Base-by-base conservation (phyloP, 2,888 invertebrate genomes). In the Caenorhabditis sp. region DNA sequence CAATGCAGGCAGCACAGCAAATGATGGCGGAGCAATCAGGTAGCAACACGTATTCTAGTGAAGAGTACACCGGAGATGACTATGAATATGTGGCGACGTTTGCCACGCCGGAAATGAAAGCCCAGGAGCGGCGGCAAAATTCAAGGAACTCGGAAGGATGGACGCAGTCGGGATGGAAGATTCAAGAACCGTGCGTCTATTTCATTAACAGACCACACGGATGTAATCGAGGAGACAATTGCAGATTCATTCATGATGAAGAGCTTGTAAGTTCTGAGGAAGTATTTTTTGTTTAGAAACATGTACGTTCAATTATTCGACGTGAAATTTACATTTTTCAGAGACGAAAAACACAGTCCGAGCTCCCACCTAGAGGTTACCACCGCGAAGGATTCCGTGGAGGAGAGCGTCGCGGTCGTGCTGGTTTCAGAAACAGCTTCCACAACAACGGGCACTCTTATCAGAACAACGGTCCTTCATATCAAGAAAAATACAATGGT, bases 201-300 rank as follows among this genome's bases (percentile, higher is more conserved):
- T 72, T 73, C 59, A 28, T 77, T 19, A 79, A 69, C 14, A 66
- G 73, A 0, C 44, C 49, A 14, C 58, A 41, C 8, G 79, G 74
- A 38, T 82, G 82, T 38, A 69, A 69, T n/a, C 68, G 77, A 10
- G 82, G 82, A 2, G 74, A 77, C 1, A 59, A 73, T 8, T 82
- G 82, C 26, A 14, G 74, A 12, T 82, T 69, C 56, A 14, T 74
- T 35, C 82, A 82, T 41, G 82, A 82, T 35, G 74, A 79, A 8
- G 69, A 69, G 5, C 5, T 58, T 74, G 82, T 82, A 26, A 69
- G 63, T 61, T 38, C 12, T 38, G 6, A 12, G n/a, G n/a, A n/a
- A n/a, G n/a, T n/a, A n/a, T n/a, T n/a, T n/a, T n/a, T n/a, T n/a
- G n/a, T n/a, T n/a, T n/a, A n/a, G n/a, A n/a, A n/a, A n/a, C n/a